Evolutionary conservation across 2,888 invertebrate genomes (phyloP), one percentile per base, ranked within the genome.

Genomic region (Epicampocera succincta): DNA sequence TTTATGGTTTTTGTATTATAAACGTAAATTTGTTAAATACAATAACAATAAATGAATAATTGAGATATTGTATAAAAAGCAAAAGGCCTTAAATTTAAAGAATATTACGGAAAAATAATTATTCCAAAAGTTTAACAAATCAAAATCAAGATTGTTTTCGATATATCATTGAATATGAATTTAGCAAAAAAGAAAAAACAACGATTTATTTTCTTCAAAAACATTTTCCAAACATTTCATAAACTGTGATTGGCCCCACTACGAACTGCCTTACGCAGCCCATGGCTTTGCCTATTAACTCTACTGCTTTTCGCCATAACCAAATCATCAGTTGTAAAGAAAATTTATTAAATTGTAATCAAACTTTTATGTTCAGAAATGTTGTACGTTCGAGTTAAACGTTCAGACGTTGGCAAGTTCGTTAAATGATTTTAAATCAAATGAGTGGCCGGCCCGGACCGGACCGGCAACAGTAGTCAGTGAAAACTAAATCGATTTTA

Each of bases 291-390:
- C 21, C 17, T 6, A 11, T 19, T 42, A 21, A 44, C 29, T 25
- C 9, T 4, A 5, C 19, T 11, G 2, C 29, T 2, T 8, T 38
- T 1, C 19, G 44, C 19, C 21, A 33, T 52, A 9, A 11, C 38
- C 56, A 44, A 63, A 63, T 60, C 74, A 82, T 82, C 82, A 71
- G 65, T 66, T 65, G 77, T 78, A 82, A 82, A 71, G 74, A 60
- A 71, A 82, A 82, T 82, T 78, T 82, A 82, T 82, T 82, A 78
- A 78, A 82, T 75, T 78, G 78, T 82, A 82, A 82, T 82, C 82
- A 82, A 82, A 74, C 54, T 12, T 75, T 66, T 75, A 56, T 58
- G 66, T 44, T 33, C n/a, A n/a, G 29, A 46, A 40, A 40, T 50
- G 29, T 17, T 17, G 13, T 44, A 25, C 33, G 5, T 52, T n/a